Conservation (phyloP, 2,797 vertebrate genomes). For the Onychomys leucogaster region DNA sequence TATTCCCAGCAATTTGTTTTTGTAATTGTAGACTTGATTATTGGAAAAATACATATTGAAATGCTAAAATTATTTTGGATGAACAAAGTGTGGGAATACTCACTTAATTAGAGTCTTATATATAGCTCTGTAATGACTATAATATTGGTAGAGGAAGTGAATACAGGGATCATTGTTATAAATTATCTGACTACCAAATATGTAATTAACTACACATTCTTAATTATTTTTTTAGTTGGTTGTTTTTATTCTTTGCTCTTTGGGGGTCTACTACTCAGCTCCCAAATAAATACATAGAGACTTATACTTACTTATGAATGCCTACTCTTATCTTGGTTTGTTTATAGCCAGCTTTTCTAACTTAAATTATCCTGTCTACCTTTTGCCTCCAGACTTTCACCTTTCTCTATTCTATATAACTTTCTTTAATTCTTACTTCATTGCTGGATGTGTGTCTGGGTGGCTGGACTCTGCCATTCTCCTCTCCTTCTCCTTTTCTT, state of each 20-base stretch:
- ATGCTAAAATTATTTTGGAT: neutral
- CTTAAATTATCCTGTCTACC: neutral
- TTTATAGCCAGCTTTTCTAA: neutral
- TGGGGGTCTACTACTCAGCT: rapidly evolving
- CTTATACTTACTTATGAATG: neutral
- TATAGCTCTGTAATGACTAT: neutral
- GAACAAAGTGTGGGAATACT: neutral
- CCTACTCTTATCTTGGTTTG: neutral
- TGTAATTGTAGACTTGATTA: neutral
- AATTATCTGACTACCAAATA: neutral
- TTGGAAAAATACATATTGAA: neutral
- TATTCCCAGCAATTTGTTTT: neutral
- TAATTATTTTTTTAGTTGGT: neutral
- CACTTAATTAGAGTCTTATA: neutral
- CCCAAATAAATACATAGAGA: neutral
- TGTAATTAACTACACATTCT: neutral
- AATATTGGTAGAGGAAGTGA: neutral
- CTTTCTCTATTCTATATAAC: neutral
- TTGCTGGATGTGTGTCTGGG: neutral
- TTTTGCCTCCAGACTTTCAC: neutral
- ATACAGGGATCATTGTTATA: neutral
- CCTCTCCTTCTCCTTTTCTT: neutral
- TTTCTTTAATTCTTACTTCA: neutral
- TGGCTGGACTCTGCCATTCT: neutral
- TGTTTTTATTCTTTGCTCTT: neutral